These are phyloP conservation scores for Euproctis similis DNA, from an alignment of 2,888 invertebrate genomes.

Conservation along the genomic window DNA sequence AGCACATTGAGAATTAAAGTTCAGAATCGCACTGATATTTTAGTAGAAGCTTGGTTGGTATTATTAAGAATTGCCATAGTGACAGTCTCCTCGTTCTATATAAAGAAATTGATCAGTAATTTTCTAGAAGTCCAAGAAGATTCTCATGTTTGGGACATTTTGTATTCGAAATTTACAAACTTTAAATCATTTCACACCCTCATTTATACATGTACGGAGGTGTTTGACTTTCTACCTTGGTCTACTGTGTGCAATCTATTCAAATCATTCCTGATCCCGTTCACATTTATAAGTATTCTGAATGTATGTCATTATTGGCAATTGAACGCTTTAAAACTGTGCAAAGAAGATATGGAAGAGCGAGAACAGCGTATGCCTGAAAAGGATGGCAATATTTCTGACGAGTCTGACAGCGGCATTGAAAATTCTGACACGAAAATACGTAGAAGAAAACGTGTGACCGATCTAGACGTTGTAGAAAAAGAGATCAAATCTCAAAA, in stretches of 20 bases:
- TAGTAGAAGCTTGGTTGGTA: constrained; percentile 43
- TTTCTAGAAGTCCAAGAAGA: constrained; percentile 65
- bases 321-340: constrained; percentile 7
- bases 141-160: constrained; percentile 82
- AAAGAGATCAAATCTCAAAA: constrained; percentile 26
- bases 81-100: constrained; percentile 36
- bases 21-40: constrained; percentile 37
- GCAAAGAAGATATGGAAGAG: constrained; percentile 23
- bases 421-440: constrained; percentile 62
- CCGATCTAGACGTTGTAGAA: constrained; percentile 34
- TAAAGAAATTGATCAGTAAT: constrained; percentile 56
- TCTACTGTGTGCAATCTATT: constrained; percentile 68
- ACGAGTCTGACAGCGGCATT: constrained; percentile 71
- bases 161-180: constrained; percentile 80
- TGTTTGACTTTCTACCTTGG: constrained; percentile 82
- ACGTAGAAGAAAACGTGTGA: constrained; percentile 28
- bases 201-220: constrained; percentile 85
- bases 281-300: constrained; percentile 57
- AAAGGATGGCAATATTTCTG: constrained; percentile 35
- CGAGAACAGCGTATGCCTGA: constrained; percentile 19
- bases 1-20: constrained; percentile 48
- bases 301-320: constrained; percentile 56
- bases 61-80: constrained; percentile 37
- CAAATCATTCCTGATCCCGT: constrained; percentile 76
- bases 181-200: constrained; percentile 84